A percentile compares a stretch with the other conserved stretches of the same genome.
These are phyloP conservation scores for Seriola aureovittata DNA, from an alignment of 2,113 vertebrate species.

Conservation along the genomic window DNA sequence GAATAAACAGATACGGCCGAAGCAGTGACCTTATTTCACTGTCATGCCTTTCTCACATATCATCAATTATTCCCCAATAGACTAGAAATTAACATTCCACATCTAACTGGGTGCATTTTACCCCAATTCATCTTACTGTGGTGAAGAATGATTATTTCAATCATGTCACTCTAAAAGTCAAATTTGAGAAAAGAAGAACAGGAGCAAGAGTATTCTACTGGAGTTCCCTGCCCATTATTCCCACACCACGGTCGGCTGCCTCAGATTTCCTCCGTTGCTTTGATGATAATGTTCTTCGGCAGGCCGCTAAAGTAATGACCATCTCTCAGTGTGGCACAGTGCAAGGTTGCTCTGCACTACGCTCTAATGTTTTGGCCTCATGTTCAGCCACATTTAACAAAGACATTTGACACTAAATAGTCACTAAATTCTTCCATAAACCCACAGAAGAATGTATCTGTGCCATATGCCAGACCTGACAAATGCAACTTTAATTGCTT, in stretches of 20 bases:
- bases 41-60: conserved; percentile 49
- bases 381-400: conserved; percentile 57
- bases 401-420: conserved; percentile 49
- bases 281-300: conserved; percentile 78
- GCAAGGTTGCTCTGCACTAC: conserved; percentile 41
- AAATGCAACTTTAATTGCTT: conserved; percentile 44
- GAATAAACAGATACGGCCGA: conserved; percentile 67
- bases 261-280: conserved; percentile 71
- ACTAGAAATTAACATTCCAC: conserved; percentile 64
- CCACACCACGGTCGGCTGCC: conserved; percentile 70
- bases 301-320: conserved; percentile 73
- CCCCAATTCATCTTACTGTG: conserved; percentile 10
- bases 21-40: conserved; percentile 73
- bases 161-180: conserved; percentile 81
- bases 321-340: conserved; percentile 48
- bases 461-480: conserved; percentile 19
- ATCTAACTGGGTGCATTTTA: conserved; percentile 65
- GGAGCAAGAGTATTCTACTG: conserved; percentile 42
- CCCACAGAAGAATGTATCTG: conserved; percentile 9
- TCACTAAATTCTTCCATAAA: conserved; percentile 45
- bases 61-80: conserved; percentile 20
- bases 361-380: conserved; percentile 57
- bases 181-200: conserved; percentile 61
- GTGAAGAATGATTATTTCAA: conserved; percentile 82
- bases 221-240: conserved; percentile 63